These are phyloP conservation scores for Tuberolachnus salignus DNA, from an alignment of 2,888 invertebrate species.

Conservation along the genomic window DNA sequence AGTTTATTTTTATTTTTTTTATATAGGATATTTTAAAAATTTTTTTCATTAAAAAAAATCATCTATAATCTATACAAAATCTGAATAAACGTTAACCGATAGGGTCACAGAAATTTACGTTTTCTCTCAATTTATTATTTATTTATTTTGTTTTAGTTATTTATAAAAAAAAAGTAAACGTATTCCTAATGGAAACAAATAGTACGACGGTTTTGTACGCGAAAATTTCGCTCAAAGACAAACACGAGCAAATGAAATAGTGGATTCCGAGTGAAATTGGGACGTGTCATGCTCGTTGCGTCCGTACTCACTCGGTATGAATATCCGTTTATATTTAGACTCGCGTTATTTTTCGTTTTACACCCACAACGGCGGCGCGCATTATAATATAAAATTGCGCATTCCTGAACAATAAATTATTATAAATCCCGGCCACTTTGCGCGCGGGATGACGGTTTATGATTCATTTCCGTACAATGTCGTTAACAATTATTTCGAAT, in stretches of 20 bases:
- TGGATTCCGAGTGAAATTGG: constrained; percentile 9
- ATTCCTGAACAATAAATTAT: constrained; percentile 22
- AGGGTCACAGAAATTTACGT: background rate
- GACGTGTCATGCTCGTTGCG: background rate
- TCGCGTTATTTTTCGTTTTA: constrained; percentile 26
- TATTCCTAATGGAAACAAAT: too few species aligned
- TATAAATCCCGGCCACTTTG: background rate
- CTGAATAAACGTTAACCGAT: too few species aligned
- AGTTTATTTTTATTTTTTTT: too few species aligned
- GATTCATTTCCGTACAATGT: background rate
- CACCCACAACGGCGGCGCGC: constrained; percentile 33
- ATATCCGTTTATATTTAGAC: constrained; percentile 45
- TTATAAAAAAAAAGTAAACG: too few species aligned
- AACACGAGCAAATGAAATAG: background rate
- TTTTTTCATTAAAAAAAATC: too few species aligned
- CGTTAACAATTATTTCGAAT: too few species aligned
- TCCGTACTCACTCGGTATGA: background rate
- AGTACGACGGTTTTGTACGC: too few species aligned
- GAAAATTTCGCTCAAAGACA: background rate
- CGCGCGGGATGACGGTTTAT: background rate
- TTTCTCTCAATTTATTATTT: background rate
- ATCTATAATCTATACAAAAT: too few species aligned
- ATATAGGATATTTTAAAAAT: too few species aligned
- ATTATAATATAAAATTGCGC: constrained; percentile 31
- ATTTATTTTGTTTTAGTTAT: too few species aligned